Evolutionary conservation across 1,140 invertebrate genomes (phyloP), one percentile per base, ranked within the genome.

Genomic region (Hylyphantes graminicola): DNA sequence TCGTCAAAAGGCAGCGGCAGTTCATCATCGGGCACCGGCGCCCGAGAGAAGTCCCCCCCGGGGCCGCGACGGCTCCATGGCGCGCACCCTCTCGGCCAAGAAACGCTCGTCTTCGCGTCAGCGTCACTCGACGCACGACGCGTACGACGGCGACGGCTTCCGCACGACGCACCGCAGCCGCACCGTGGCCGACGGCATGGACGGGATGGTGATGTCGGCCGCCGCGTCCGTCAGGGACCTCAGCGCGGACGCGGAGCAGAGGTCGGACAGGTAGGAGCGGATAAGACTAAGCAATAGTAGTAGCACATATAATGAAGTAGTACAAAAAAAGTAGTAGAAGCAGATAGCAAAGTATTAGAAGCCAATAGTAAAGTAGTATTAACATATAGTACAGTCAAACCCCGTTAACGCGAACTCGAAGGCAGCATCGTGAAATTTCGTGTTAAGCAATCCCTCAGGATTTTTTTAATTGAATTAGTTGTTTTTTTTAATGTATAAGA

Each of bases 101-200:
- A 90, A 88, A 87, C 92, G 93, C 86, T 84, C 81, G 6, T 83
- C 76, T 55, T 78, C 77, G 67, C 89, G 89, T 86, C 96, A 97
- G 88, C 92, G 96, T 76, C 94, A 97, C 88, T 97, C 96, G 85
- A 85, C 78, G 85, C 87, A 35, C 0, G 82, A 88, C 21, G 88
- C 88, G 15, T 94, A 95, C 82, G 95, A 96, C 88, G 93, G 94
- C 89, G 88, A 93, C 67, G 93, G 92, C 10, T 87, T 90, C 89
- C 91, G 85, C 51, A 97, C 97, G 90, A 92, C 96, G 86, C 93
- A 93, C 81, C 92, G 96, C 85, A 97, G 96, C 90, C 96, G 96
- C 91, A 97, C 96, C 0, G 92, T 97, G 85, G 95, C 95, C 86
- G 96, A 97, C 89, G 92, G 92, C 61, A 86, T 90, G 78, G 90